Evolutionary conservation across 2,797 vertebrate genomes (phyloP).

Genomic region (Lerista edwardsae): DNA sequence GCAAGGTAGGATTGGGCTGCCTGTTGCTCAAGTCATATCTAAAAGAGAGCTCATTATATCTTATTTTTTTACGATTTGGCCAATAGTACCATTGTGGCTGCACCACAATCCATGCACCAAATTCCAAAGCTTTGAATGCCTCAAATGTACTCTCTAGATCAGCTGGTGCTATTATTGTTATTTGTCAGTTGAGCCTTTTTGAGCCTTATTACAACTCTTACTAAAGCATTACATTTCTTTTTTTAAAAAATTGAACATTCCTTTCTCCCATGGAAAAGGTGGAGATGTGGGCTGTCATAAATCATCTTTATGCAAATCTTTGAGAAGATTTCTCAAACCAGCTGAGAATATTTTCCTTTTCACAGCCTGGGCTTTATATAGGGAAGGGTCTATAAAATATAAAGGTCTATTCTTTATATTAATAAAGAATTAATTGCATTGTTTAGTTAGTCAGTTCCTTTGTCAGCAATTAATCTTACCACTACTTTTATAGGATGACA

Average conservation of each 20-base stretch:
- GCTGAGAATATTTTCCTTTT: neutral
- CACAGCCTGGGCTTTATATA: neutral
- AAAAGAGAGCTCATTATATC: neutral
- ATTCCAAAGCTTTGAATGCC: neutral
- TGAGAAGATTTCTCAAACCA: too few relatives aligned
- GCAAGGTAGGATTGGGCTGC: too few relatives aligned
- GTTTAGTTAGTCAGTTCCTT: slow-evolving; percentile 57
- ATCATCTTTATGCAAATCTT: neutral
- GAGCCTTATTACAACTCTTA: too few relatives aligned
- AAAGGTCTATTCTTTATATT: too few relatives aligned
- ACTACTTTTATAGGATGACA: slow-evolving; percentile 47
- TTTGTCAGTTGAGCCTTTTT: too few relatives aligned
- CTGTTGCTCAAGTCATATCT: too few relatives aligned
- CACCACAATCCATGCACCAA: neutral
- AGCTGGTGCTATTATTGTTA: neutral
- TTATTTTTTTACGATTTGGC: neutral
- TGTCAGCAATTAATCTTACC: slow-evolving; percentile 51
- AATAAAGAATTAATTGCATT: too few relatives aligned
- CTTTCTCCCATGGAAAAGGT: neutral
- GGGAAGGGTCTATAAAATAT: neutral
- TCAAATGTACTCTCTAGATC: neutral
- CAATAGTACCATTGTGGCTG: neutral
- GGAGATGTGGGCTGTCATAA: neutral
- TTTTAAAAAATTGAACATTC: neutral
- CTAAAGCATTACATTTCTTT: too few relatives aligned